Base-by-base conservation (phyloP, 2,797 vertebrate species). In the Enteromius unitaeniatus region DNA sequence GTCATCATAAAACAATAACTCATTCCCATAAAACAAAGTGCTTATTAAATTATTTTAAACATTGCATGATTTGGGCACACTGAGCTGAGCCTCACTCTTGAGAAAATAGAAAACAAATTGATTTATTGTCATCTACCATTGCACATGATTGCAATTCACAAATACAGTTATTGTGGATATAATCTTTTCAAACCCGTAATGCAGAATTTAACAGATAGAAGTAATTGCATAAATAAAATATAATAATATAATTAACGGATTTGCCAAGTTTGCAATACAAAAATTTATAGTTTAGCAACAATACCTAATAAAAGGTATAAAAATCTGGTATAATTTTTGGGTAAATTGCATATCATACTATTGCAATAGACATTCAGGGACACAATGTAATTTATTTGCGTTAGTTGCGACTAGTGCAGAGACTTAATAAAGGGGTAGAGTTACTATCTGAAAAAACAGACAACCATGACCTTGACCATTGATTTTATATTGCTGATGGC, bases 31-130 rank as follows among this genome's bases (percentile, higher is more conserved):
- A 95, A 95, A 90, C 86, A 91, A 93, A 94, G 90, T 91, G 92
- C 92, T 94, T 95, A 94, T 95, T 93, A 93, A 94, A 95, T 93
- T 87, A 93, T 90, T 94, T 94, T 93, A 88, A 89, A 93, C 88
- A 93, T 93, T 34, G 78, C 88, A 87, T 89, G 45, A 91, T 89
- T 88, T 82, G 88, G 85, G 86, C 70, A 76, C 86, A 80, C 53
- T 65, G 82, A 88, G 78, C 62, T 4, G 55, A 15, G 69, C 65
- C 84, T 81, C 45, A 87, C 86, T 84, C 85, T 62, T 45, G 73
- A 68, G 49, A 74, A 80, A 74, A 81, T 79, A 69, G 23, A 69
- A 70, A 78, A 81, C 79, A 62, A 73, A 82, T 14, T 7, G 7
- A 72, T 40, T 45, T 78, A 77, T 64, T 70, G 34, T 40, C 53